Conservation (phyloP, 2,888 invertebrate genomes). For the Mythimna lalbum region DNA sequence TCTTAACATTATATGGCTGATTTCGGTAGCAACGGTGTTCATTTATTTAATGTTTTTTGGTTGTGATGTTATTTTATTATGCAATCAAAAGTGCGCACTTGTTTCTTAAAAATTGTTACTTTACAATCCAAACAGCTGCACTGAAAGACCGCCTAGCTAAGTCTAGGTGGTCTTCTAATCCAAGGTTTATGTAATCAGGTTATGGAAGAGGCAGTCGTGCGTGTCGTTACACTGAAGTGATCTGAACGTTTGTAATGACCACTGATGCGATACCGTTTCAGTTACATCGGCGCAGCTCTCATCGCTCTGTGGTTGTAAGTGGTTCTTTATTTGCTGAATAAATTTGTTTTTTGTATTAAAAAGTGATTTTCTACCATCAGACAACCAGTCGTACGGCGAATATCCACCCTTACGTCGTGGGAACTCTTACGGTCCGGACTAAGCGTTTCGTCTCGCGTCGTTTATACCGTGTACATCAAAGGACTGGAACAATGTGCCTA, state of each 20-base stretch:
- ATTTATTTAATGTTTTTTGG: no score
- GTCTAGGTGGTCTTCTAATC: slow-evolving; percentile 34
- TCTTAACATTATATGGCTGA: no score
- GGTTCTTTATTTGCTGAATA: slow-evolving; percentile 26
- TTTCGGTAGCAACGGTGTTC: no score
- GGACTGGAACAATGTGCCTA: no score
- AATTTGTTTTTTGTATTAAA: slow-evolving; percentile 6
- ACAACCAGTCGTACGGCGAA: no score
- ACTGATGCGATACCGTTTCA: slow-evolving; percentile 47
- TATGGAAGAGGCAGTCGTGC: slow-evolving; percentile 66
- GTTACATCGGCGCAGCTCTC: slow-evolving; percentile 10
- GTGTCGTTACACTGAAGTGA: slow-evolving; percentile 58
- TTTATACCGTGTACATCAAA: no score
- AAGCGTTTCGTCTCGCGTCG: no score
- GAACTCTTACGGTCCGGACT: no score
- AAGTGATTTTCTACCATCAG: neutral
- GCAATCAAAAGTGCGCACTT: no score
- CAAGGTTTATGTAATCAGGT: slow-evolving; percentile 56
- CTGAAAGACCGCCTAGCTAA: slow-evolving; percentile 3
- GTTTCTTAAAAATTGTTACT: no score
- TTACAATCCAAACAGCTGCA: neutral
- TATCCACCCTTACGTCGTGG: no score
- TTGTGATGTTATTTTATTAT: no score
- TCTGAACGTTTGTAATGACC: slow-evolving; percentile 39
- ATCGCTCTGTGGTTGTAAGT: neutral